Conservation (phyloP, 2,797 vertebrate species). For the Tapera naevia region DNA sequence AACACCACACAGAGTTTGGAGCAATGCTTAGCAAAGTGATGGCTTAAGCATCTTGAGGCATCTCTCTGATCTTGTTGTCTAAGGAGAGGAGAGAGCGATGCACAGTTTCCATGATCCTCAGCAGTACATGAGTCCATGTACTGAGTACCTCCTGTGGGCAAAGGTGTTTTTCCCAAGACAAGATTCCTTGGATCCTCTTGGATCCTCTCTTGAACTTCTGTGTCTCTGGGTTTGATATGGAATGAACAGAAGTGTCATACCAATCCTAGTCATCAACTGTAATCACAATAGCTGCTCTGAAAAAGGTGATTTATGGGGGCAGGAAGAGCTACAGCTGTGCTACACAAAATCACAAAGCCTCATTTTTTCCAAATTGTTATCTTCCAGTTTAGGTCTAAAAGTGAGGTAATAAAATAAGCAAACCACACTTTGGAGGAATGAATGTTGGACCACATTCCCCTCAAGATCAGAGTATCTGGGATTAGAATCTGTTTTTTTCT, state of each 20-base stretch:
- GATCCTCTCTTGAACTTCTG: background rate
- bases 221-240: background rate
- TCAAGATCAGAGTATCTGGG: background rate
- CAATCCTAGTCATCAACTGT: accelerated
- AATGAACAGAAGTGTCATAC: background rate
- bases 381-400: background rate
- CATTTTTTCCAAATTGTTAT: background rate
- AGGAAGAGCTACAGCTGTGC: background rate
- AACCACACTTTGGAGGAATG: background rate
- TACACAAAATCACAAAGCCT: accelerated
- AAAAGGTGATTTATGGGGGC: background rate
- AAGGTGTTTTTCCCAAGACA: background rate
- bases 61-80: background rate
- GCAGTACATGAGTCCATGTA: accelerated
- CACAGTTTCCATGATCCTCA: accelerated
- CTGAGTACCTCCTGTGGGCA: background rate
- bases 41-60: background rate
- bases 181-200: background rate
- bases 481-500: background rate
- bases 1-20: background rate
- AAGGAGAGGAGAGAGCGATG: background rate
- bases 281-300: background rate
- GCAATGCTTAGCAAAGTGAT: background rate
- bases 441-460: background rate
- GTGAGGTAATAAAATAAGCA: background rate